Conservation (phyloP, 2,888 invertebrate genomes). For the Tryphoninae sp. region DNA sequence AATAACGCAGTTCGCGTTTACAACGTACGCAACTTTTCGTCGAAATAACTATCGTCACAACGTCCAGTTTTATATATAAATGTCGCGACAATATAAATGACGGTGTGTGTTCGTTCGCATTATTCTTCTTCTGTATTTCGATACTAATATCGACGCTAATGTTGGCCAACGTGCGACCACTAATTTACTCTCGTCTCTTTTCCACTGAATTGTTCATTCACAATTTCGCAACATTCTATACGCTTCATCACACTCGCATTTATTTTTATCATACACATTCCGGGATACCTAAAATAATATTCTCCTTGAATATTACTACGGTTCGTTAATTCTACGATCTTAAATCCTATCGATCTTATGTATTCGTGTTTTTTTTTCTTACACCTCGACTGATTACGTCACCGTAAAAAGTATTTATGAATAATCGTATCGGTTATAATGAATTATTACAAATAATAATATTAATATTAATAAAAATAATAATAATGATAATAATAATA, state of each 20-base stretch:
- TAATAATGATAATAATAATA: slow-evolving; percentile 46
- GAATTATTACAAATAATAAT: slow-evolving; percentile 49
- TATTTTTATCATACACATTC: slow-evolving; percentile 13
- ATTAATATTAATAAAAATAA: slow-evolving; percentile 55
- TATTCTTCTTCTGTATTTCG: slow-evolving; percentile 1
- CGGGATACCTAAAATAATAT: slow-evolving; percentile 57
- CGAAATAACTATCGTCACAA: not conserved
- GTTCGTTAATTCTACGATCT: slow-evolving; percentile 42
- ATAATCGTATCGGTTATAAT: slow-evolving; percentile 60
- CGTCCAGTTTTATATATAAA: not conserved
- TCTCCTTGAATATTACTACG: slow-evolving; percentile 31
- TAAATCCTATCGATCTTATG: slow-evolving; percentile 49
- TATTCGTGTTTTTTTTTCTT: slow-evolving; percentile 53
- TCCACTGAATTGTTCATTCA: slow-evolving; percentile 28
- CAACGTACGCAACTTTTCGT: not conserved
- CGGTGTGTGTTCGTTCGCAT: not conserved
- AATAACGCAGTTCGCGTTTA: not conserved
- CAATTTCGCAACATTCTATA: slow-evolving; percentile 9
- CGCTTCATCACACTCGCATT: slow-evolving; percentile 23
- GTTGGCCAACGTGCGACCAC: slow-evolving; percentile 8
- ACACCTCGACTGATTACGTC: slow-evolving; percentile 50
- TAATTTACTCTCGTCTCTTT: slow-evolving; percentile 11
- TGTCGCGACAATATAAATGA: not conserved
- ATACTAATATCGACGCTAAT: slow-evolving; percentile 5
- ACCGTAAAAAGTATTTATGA: slow-evolving; percentile 58